Conservation (phyloP, 1,140 invertebrate genomes). For the Camponotus vicinus region DNA sequence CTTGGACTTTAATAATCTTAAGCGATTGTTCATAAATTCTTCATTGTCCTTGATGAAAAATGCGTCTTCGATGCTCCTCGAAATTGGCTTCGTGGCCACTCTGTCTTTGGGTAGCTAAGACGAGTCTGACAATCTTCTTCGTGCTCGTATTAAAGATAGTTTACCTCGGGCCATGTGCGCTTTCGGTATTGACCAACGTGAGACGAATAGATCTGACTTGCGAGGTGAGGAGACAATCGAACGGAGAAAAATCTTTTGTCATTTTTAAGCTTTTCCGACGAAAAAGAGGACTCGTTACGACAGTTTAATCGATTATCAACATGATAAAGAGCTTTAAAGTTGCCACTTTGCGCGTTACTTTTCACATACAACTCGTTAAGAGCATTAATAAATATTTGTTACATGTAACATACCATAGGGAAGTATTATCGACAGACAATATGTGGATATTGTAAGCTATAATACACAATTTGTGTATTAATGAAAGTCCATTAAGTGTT, state of each 20-base stretch:
- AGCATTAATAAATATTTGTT: constrained; percentile 47
- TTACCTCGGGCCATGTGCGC: constrained; percentile 17
- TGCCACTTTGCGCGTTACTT: neutral
- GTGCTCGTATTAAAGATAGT: constrained; percentile 35
- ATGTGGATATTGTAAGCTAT: constrained; percentile 28
- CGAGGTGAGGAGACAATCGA: neutral
- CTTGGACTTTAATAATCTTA: neutral
- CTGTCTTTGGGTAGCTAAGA: constrained; percentile 22
- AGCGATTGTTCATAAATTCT: constrained; percentile 7
- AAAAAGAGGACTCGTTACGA: neutral
- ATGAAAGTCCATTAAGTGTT: constrained; percentile 50
- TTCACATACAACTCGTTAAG: neutral
- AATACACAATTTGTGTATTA: constrained; percentile 5
- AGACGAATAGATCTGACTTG: constrained; percentile 26
- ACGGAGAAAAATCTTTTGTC: neutral
- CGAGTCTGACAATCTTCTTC: constrained; percentile 22
- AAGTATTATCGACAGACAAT: constrained; percentile 32
- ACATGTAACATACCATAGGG: neutral
- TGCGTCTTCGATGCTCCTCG: neutral
- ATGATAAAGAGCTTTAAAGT: neutral
- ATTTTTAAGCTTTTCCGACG: neutral
- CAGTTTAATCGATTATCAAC: constrained; percentile 42
- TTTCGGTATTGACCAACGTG: constrained; percentile 36
- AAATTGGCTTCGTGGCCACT: constrained; percentile 5
- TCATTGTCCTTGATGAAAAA: constrained; percentile 10